Evolutionary conservation across 2,113 vertebrate genomes (phyloP).

Genomic region (Stomatorhinus ivindoensis): DNA sequence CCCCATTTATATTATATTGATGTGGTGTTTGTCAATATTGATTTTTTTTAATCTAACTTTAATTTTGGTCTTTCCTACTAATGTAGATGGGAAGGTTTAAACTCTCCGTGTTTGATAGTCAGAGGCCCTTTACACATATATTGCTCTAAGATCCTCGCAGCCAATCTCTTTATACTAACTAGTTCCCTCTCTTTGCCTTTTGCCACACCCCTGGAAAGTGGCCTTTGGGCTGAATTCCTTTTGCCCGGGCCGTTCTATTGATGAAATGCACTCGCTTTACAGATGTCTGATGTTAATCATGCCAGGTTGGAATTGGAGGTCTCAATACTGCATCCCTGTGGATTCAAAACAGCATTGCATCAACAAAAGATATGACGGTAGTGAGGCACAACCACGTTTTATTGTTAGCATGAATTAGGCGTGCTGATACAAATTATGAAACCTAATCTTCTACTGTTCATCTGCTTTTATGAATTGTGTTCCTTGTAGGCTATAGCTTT

Average conservation of each 20-base stretch:
- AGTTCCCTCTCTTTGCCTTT: neutral
- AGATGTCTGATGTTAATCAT: neutral
- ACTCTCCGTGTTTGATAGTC: neutral
- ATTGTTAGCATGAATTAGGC: neutral
- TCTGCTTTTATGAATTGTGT: neutral
- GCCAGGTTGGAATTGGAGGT: neutral
- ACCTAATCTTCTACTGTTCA: neutral
- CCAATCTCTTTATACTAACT: neutral
- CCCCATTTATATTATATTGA: neutral
- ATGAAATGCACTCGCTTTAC: conserved; percentile 3
- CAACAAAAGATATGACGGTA: neutral
- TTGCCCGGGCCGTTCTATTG: neutral
- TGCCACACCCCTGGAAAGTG: neutral
- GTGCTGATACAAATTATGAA: neutral
- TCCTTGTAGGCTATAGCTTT: neutral
- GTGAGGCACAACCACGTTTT: neutral
- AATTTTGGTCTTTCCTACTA: neutral
- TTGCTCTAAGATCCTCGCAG: neutral
- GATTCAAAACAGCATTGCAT: neutral
- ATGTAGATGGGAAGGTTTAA: neutral
- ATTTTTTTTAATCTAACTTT: neutral
- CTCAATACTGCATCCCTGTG: neutral
- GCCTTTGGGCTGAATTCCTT: neutral
- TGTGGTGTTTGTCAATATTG: neutral
- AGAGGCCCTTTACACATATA: neutral